These are phyloP conservation scores for Myodes glareolus DNA, from an alignment of 2,113 vertebrate species.

Conservation along the genomic window DNA sequence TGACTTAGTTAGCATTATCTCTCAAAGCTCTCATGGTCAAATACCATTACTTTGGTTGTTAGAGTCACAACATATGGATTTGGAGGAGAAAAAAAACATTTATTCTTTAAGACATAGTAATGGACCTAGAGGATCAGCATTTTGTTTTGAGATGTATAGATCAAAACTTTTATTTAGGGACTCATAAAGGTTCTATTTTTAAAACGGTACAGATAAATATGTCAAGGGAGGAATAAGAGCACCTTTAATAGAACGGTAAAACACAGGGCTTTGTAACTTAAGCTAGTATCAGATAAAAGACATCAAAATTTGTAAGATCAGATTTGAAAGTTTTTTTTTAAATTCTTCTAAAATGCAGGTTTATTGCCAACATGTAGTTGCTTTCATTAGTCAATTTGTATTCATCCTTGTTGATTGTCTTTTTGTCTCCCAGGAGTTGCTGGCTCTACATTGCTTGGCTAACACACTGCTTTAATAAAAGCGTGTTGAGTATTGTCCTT, in stretches of 20 bases:
- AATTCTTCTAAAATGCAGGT: not conserved
- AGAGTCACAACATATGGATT: not conserved
- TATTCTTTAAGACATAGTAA: not conserved
- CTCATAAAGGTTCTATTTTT: not conserved
- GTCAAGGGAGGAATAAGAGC: not conserved
- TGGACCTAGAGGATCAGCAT: not conserved
- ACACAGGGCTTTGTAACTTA: not conserved
- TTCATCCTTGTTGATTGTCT: conserved; percentile 31
- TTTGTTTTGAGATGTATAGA: not conserved
- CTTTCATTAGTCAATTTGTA: conserved; percentile 59
- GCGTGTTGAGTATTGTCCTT: conserved; percentile 25
- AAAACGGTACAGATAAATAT: not conserved
- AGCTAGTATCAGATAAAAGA: conserved; percentile 39
- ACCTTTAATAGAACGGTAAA: not conserved
- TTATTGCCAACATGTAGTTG: conserved; percentile 6
- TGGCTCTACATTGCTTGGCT: conserved; percentile 24
- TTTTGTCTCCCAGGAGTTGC: conserved; percentile 33
- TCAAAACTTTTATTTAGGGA: not conserved
- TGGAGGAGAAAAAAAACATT: not conserved
- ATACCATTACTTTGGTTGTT: not conserved
- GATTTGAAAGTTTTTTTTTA: conserved; percentile 22
- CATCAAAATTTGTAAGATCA: conserved; percentile 43
- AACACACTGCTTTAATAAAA: conserved; percentile 55
- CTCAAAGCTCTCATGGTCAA: not conserved
- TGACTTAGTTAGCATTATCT: not conserved